phyloP scores from a whole-genome alignment of 2,113 vertebrate species.

The Drymodes brunneopygia region DNA sequence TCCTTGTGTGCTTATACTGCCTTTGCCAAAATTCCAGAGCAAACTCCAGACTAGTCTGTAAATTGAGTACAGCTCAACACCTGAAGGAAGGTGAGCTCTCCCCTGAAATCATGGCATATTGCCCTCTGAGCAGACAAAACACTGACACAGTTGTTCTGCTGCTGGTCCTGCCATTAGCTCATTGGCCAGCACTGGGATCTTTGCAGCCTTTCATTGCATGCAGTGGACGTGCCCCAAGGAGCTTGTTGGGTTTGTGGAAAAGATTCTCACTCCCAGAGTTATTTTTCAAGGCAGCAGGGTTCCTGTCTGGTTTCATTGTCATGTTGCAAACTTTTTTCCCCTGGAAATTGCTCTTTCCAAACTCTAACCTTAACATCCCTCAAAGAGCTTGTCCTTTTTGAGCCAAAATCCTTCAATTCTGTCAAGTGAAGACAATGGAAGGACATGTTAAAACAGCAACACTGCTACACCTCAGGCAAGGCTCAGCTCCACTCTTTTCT shows the following conservation, averaged over 20 bases:
- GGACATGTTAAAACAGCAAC: background rate
- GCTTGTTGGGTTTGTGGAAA: background rate
- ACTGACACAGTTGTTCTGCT: background rate
- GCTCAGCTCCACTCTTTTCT: background rate
- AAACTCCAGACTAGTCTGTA: background rate
- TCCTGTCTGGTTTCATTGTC: conserved; percentile 4
- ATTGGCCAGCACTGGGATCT: background rate
- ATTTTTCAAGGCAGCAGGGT: background rate
- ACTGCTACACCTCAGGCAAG: background rate
- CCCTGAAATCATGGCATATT: background rate
- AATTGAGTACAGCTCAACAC: background rate
- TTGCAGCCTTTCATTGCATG: background rate
- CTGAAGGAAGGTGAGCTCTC: background rate
- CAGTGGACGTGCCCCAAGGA: background rate
- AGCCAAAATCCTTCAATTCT: background rate
- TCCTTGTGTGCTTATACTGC: background rate
- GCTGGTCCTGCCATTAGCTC: background rate
- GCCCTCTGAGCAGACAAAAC: background rate
- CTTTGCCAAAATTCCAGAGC: background rate
- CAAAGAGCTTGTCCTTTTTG: background rate
- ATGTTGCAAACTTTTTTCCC: background rate
- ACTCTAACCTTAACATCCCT: background rate
- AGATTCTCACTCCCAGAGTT: background rate
- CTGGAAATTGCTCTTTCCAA: background rate
- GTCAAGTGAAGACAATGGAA: conserved; percentile 12